Conservation (phyloP, 2,888 invertebrate species). For the Oasisia sp. region DNA sequence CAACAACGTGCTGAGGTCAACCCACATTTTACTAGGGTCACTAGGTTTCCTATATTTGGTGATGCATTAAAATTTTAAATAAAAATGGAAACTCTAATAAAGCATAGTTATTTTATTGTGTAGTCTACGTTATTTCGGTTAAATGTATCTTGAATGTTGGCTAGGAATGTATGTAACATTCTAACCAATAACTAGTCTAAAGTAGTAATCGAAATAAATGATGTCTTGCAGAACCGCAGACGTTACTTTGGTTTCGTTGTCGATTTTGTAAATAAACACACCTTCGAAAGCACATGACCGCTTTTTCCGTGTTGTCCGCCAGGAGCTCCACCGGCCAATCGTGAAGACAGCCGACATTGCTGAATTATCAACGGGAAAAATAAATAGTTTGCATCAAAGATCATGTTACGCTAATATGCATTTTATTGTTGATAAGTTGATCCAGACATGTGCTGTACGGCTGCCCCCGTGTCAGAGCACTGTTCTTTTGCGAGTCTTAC, state of each 20-base stretch:
- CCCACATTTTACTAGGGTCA: not conserved
- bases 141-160: not conserved
- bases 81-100: no score
- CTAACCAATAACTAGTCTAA: not conserved
- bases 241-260: not conserved
- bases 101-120: no score
- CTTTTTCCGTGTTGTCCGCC: conserved; percentile 52
- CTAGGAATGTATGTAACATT: not conserved
- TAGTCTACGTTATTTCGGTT: not conserved
- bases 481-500: not conserved
- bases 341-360: conserved; percentile 48
- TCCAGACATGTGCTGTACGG: not conserved
- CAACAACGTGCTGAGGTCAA: no score
- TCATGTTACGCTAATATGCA: not conserved
- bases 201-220: not conserved
- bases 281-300: conserved; percentile 56
- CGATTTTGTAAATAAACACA: conserved; percentile 36
- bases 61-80: no score
- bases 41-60: no score
- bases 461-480: not conserved
- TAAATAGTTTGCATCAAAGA: not conserved
- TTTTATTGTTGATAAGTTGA: not conserved
- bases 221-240: not conserved
- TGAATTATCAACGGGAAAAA: conserved; percentile 43
- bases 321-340: conserved; percentile 56